Conservation (phyloP, 2,113 vertebrate species). For the Pogonocichla stellata region DNA sequence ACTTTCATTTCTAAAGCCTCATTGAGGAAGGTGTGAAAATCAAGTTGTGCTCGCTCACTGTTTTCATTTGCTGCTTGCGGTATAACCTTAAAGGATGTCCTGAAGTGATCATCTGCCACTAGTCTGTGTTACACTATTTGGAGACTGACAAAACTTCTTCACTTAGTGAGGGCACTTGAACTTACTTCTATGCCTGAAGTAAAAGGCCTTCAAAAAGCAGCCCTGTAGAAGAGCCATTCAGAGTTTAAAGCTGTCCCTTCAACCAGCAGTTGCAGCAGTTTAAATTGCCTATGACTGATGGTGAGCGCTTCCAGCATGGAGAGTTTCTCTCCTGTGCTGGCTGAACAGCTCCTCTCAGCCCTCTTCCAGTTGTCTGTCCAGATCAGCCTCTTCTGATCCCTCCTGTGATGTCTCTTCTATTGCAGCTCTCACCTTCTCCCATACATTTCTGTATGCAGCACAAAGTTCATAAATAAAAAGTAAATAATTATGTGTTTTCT, state of each 20-base stretch:
- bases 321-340: background rate
- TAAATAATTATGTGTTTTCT: background rate
- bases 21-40: background rate
- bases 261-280: background rate
- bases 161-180: background rate
- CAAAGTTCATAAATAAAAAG: background rate
- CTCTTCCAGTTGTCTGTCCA: background rate
- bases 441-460: rapidly evolving
- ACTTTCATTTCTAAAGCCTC: background rate
- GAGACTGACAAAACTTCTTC: background rate
- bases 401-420: background rate
- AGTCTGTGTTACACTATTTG: background rate
- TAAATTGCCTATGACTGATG: background rate
- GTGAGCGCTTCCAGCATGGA: background rate
- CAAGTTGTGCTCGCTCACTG: background rate
- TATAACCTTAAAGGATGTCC: background rate
- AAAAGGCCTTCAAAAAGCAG: background rate
- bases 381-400: background rate
- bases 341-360: background rate
- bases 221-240: background rate
- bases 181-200: background rate
- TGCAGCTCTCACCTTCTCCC: background rate
- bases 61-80: background rate
- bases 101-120: background rate
- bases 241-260: background rate